Evolutionary conservation across 2,113 vertebrate genomes (phyloP), one percentile per base, ranked within the genome.

Genomic region (Arenaria interpres): DNA sequence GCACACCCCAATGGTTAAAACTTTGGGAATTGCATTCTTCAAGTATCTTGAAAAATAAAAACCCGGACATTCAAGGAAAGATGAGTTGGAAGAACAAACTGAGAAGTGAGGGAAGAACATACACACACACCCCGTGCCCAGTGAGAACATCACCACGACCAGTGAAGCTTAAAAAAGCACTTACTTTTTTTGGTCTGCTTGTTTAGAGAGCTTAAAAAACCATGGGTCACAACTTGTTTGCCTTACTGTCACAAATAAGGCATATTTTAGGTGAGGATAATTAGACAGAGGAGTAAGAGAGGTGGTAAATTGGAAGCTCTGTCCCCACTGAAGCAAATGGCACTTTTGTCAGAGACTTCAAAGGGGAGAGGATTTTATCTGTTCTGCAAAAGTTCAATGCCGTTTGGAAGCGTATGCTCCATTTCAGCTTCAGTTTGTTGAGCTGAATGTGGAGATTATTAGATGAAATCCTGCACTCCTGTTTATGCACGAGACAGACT

Each of bases 31-130:
- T 83, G 50, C 67, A 74, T 75, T 85, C 79, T 67, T 96, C 89
- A 92, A 89, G 74, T 57, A 85, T 81, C 50, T 68, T 89, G 53
- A 91, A 94, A 94, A 95, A 89, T 54, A 88, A 91, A 94, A 94
- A 35, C 20, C 39, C 76, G 32, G 63, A 64, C n/a, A 89, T 88
- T 66, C 10, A 5, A 88, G 28, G 24, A 88, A 89, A 84, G 69
- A 2, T 48, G 50, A 72, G 51, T 37, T 18, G 9, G 19, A 59
- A 94, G 60, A 93, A 89, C 20, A 67, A 89, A 86, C 41, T 30
- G 80, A 69, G 69, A 79, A 51, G 14, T 24, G 28, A 81, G 43
- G 10, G 45, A 62, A 92, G 30, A 94, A 73, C 64, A 86, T 41
- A 84, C 25, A 72, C 2, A 7, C 85, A 88, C 54, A 80, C 62